Conservation (phyloP, 64 coral and sea anemone species). For the Stichodactyla mertensii region DNA sequence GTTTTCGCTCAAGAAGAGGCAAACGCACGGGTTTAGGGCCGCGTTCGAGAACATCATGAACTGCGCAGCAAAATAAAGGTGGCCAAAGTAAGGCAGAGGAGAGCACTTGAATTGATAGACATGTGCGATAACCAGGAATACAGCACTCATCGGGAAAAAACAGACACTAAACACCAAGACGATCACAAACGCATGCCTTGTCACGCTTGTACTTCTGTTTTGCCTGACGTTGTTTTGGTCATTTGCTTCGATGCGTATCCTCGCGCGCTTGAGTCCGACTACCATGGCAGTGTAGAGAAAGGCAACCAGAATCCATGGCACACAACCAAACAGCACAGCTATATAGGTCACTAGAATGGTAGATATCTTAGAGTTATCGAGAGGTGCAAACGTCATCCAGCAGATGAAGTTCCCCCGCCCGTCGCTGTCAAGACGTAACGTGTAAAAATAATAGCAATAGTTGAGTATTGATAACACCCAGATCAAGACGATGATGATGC, state of each 20-base stretch:
- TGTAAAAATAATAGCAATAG: not conserved
- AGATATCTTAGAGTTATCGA: not conserved
- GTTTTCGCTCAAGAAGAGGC: constrained; percentile 21
- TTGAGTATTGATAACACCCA: constrained; percentile 36
- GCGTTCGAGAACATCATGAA: constrained; percentile 14
- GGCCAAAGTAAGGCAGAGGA: constrained; percentile 12
- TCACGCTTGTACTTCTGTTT: constrained; percentile 16
- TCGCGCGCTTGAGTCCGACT: constrained; percentile 5
- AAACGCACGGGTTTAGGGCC: constrained; percentile 18
- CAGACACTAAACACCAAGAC: constrained; percentile 3
- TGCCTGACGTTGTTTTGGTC: not conserved
- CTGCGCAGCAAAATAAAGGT: not conserved
- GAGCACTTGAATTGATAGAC: not conserved
- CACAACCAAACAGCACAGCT: not conserved
- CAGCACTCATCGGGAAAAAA: not conserved
- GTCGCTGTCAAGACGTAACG: not conserved
- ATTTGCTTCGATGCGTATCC: not conserved
- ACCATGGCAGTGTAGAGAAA: constrained; percentile 28
- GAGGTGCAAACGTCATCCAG: not conserved
- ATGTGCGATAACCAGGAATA: constrained; percentile 1
- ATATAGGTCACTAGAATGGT: not conserved
- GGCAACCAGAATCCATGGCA: not conserved
- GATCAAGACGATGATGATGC: constrained; percentile 10
- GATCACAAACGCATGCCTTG: constrained; percentile 19
- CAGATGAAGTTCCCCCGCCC: not conserved